phyloP scores from a whole-genome alignment of 1,140 invertebrate species.

The Monomorium pharaonis region DNA sequence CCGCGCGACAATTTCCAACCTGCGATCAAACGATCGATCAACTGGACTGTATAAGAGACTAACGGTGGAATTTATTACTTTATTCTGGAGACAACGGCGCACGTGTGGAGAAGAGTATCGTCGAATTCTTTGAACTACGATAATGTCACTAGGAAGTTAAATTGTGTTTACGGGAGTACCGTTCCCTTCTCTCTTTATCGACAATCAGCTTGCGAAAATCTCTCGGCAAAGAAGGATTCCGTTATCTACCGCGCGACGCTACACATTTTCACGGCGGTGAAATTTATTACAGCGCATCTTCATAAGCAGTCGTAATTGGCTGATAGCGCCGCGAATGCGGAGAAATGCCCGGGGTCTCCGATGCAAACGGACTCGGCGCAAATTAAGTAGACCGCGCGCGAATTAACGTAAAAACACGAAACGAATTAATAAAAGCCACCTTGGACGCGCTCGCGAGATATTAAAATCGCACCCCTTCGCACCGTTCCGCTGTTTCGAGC shows the following conservation, averaged over 20 bases:
- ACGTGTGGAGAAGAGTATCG: neutral
- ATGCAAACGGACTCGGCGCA: constrained; percentile 24
- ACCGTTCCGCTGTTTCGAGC: constrained; percentile 34
- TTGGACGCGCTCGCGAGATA: constrained; percentile 8
- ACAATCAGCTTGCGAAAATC: neutral
- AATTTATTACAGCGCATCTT: neutral
- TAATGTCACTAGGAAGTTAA: neutral
- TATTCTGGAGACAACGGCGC: neutral
- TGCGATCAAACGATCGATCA: neutral
- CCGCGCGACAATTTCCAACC: neutral
- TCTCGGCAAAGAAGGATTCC: neutral
- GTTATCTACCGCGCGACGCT: neutral
- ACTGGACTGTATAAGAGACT: neutral
- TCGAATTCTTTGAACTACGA: neutral
- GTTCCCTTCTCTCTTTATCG: neutral
- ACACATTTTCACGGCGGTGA: neutral
- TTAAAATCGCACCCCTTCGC: constrained; percentile 24
- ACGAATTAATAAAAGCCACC: constrained; percentile 46
- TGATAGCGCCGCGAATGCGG: neutral
- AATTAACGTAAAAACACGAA: constrained; percentile 49
- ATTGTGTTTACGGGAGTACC: neutral
- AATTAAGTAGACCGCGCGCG: constrained; percentile 14
- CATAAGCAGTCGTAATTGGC: constrained; percentile 2
- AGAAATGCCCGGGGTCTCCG: neutral
- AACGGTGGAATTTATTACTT: neutral